Evolutionary conservation across 1,140 invertebrate species (phyloP).

Genomic region (Physella acuta): DNA sequence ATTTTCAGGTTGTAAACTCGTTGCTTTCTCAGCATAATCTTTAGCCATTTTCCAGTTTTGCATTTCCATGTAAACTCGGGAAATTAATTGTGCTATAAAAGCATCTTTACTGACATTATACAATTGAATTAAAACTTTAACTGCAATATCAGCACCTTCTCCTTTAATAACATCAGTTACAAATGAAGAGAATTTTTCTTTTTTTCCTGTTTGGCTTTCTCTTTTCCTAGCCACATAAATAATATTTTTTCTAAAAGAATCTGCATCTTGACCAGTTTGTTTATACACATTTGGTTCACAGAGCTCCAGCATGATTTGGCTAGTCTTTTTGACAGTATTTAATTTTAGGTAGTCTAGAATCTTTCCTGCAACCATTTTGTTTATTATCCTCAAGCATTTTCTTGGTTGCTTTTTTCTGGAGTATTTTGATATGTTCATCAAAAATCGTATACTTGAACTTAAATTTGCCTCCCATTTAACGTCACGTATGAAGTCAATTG

Average conservation of each 20-base stretch:
- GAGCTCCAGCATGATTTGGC: slow-evolving; percentile 28
- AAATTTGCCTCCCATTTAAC: slow-evolving; percentile 33
- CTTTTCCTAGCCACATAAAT: slow-evolving; percentile 33
- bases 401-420: slow-evolving; percentile 13
- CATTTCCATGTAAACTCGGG: slow-evolving; percentile 35
- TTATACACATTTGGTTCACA: slow-evolving; percentile 23
- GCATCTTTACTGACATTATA: slow-evolving; percentile 33
- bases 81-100: slow-evolving; percentile 37
- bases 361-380: slow-evolving; percentile 28
- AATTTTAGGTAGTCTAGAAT: slow-evolving; percentile 26
- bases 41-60: slow-evolving; percentile 34
- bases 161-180: slow-evolving; percentile 28
- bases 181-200: slow-evolving; percentile 34
- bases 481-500: slow-evolving; percentile 3
- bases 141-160: slow-evolving; percentile 34
- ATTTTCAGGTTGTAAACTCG: slow-evolving; percentile 27
- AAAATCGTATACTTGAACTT: slow-evolving; percentile 27
- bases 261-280: slow-evolving; percentile 9
- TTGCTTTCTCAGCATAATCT: slow-evolving; percentile 32
- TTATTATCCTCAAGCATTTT: slow-evolving; percentile 28
- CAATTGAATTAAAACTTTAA: slow-evolving; percentile 25
- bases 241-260: slow-evolving; percentile 29
- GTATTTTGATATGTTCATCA: slow-evolving; percentile 32
- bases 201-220: slow-evolving; percentile 18
- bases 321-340: slow-evolving; percentile 8